Evolutionary conservation across 2,888 invertebrate genomes (phyloP), one percentile per base, ranked within the genome.

Genomic region (Conomelus anceps): DNA sequence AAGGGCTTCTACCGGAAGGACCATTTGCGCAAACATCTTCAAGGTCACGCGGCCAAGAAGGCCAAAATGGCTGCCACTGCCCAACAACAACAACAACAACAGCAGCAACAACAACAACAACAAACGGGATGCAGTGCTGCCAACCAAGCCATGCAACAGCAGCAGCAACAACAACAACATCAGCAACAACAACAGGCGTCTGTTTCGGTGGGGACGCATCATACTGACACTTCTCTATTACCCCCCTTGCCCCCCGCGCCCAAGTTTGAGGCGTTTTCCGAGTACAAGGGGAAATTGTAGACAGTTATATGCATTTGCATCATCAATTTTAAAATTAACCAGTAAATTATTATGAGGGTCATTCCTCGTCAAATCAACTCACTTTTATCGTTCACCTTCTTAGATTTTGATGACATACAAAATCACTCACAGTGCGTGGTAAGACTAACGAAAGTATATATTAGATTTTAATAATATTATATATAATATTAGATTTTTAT

Each of bases 1-100:
- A 94, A 94, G 90, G 93, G 93, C 0, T 94, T 94, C 91, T 94
- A 94, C 22, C 93, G 94, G 7, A 94, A 94, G 90, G 94, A 94
- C 92, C 94, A 94, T 90, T 92, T 94, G 84, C 93, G 93, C 88
- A 94, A 94, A 90, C 94, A 94, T 90, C 92, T 93, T 1, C 94
- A 94, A 90, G 94, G 94, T 4, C 94, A 94, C 91, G 91, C 93
- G 20, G 93, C 91, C 23, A 91, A 91, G 88, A 89, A 87, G 22
- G 22, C 89, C 23, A 90, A 89, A 24, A 88, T 88, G 89, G 88
- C 86, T 85, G 89, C 86, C 63, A 24, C 88, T 23, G 22, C 85
- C 13, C 22, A 88, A 22, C 4, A 22, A 6, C 22, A 86, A 20
- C 20, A 23, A 22, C 23, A 86, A 86, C 23, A 26, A 23, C 22